Evolutionary conservation across 2,113 vertebrate species (phyloP), one percentile per base, ranked within the genome.

Genomic region (Aythya baeri): DNA sequence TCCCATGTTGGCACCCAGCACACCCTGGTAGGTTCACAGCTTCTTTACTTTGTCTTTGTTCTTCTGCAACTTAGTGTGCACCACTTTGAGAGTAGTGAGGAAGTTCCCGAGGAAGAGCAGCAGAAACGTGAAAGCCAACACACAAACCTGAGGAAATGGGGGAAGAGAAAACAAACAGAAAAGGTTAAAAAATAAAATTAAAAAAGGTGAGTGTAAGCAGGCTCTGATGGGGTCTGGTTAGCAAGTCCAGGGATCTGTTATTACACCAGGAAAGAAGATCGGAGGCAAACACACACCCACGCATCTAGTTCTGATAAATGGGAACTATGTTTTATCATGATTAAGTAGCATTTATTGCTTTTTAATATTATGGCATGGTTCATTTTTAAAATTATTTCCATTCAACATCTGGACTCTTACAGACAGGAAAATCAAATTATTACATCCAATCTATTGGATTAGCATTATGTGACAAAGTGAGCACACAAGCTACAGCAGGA

Each of bases 61-160:
- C 94, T 99, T 98, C 97, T 99, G 99, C 74, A 99, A 74, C 83
- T 99, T 99, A 80, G 99, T 96, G 91, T 98, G 99, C 84, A 99
- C 99, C 15, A 99, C 99, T 97, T 99, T 99, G 71, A 99, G 93
- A 1, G 99, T 99, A 41, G 99, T 99, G 94, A 99, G 98, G 87
- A 99, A 99, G 67, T 99, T 99, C 70, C 99, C 99, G 0, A 99
- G 98, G 97, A 99, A 99, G n/a, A 99, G 98, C 85, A 99, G 81
- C 22, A 99, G 98, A 97, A 99, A 99, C 0, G 99, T 99, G 95
- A 99, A 97, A 0, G 98, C 99, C 98, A 99, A 88, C 97, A 99
- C 99, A 32, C 99, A 99, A 52, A 99, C 99, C 99, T 99, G 96
- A 25, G 38, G 13, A 16, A 9, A 22, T 20, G 2, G 5, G 18